Evolutionary conservation across 1,140 invertebrate genomes (phyloP), one percentile per base, ranked within the genome.

Genomic region (Frieseomelitta varia): DNA sequence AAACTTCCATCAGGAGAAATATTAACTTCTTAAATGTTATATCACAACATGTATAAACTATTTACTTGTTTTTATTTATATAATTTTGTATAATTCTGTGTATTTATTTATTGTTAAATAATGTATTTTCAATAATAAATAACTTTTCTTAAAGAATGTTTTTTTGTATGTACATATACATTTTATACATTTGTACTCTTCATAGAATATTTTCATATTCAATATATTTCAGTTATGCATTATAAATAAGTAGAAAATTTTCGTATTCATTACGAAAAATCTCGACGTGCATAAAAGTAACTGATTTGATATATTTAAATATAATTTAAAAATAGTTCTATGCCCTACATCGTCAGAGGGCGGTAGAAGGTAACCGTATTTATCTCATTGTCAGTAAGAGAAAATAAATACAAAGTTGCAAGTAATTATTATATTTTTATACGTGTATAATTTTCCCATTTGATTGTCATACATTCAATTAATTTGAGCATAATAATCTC

Each of bases 41-140:
- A 17, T 39, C 55, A 10, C 39, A 14, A 34, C 15, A 55, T 67
- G 14, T 21, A n/a, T 71, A 69, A 47, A 71, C 4, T 71, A 17
- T 71, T 2, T 71, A 12, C 30, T 8, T 15, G 12, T 34, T 0
- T 34, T 72, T 72, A n/a, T 72, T 27, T n/a, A n/a, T n/a, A 53
- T 51, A 30, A 30, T 6, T 39, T 39, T 58, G 2, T 15, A 75
- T 4, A 19, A 39, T 47, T 61, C 0, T 24, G 24, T 24, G 4
- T 69, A 47, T 17, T 47, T 71, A 71, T 47, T 71, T 71, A 71
- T 71, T 71, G 6, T 71, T 71, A 71, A 47, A 39, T 39, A 14
- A 69, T 69, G 19, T 69, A 19, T 24, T 39, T 24, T 24, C 21
- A 39, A 39, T 4, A 34, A 30, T 68, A 47, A 47, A 8, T 0